A percentile compares a stretch with the other conserved stretches of the same genome.
phyloP scores from a whole-genome alignment of 2,797 vertebrate species.

The Typhlichthys eigenmanni region DNA sequence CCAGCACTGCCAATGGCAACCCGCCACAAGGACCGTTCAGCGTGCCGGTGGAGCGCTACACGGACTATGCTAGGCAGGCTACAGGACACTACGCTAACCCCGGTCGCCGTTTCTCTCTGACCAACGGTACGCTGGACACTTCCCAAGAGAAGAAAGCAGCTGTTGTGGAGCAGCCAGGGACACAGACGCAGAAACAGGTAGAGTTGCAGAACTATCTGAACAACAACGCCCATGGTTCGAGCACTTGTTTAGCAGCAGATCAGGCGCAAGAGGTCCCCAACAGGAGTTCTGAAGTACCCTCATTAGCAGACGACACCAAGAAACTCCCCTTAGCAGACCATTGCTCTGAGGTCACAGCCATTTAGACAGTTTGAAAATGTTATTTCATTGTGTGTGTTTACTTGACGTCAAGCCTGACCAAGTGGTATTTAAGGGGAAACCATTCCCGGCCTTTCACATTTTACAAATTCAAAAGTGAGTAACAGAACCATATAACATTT shows the following conservation, averaged over 20 bases:
- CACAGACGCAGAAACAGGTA: conserved; percentile 74
- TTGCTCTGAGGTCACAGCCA: conserved; percentile 82
- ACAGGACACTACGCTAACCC: conserved; percentile 58
- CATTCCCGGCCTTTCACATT: conserved; percentile 59
- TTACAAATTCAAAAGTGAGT: conserved; percentile 54
- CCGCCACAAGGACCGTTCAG: conserved; percentile 84
- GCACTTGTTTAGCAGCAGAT: conserved; percentile 77
- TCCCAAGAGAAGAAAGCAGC: conserved; percentile 74
- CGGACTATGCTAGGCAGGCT: conserved; percentile 58
- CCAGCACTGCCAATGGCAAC: conserved; percentile 77
- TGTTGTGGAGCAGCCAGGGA: conserved; percentile 80
- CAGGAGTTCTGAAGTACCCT: conserved; percentile 84
- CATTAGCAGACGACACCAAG: conserved; percentile 88
- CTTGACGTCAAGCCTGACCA: conserved; percentile 30
- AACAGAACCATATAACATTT: conserved; percentile 29
- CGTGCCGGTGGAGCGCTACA: conserved; percentile 85
- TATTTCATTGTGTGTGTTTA: conserved; percentile 47
- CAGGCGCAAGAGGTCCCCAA: conserved; percentile 82
- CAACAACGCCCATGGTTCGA: conserved; percentile 84
- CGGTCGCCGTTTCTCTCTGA: conserved; percentile 79
- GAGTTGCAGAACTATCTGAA: conserved; percentile 94
- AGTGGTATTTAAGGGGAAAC: conserved; percentile 46
- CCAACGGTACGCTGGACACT: conserved; percentile 77
- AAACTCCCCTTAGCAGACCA: conserved; percentile 90
- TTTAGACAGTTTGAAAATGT: conserved; percentile 77